Evolutionary conservation across 37 sponge, comb jelly and placozoan genomes (phyloP).

Genomic region (Dysidea cf. avara): DNA sequence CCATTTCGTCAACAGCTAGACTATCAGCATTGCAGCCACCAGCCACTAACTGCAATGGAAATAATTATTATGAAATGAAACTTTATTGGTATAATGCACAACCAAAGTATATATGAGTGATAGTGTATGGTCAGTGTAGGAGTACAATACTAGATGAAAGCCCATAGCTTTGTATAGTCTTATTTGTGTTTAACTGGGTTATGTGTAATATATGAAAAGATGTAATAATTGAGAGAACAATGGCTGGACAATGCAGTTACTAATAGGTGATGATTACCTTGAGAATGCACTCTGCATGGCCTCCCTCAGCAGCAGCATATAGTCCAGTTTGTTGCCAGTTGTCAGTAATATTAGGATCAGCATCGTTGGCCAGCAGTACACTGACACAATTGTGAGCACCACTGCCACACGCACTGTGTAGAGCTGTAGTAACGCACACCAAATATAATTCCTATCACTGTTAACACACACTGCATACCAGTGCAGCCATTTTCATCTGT

Average conservation of each 20-base stretch:
- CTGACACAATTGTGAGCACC: constrained; percentile 41
- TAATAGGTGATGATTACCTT: too few species aligned
- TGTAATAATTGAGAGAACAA: too few species aligned
- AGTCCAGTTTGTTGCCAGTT: constrained; percentile 31
- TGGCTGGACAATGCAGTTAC: too few species aligned
- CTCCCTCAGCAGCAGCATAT: constrained; percentile 40
- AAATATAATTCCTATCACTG: constrained; percentile 50
- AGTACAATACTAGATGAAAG: too few species aligned
- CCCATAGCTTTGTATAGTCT: too few species aligned
- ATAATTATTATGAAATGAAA: not conserved
- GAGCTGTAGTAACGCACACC: constrained; percentile 18
- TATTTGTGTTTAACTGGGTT: too few species aligned
- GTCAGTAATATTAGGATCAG: constrained; percentile 52
- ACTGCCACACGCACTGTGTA: constrained; percentile 53
- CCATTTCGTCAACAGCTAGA: constrained; percentile 33
- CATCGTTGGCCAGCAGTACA: constrained; percentile 42
- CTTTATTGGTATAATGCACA: not conserved
- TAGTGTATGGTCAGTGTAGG: too few species aligned
- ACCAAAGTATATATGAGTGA: not conserved
- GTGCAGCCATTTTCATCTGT: constrained; percentile 39
- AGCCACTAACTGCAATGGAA: constrained; percentile 31
- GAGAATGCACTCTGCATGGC: constrained; percentile 47
- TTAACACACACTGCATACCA: constrained; percentile 35
- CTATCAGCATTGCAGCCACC: constrained; percentile 30
- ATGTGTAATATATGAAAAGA: too few species aligned